phyloP scores from a whole-genome alignment of 2,797 vertebrate species.

The Hoplostethus atlanticus region DNA sequence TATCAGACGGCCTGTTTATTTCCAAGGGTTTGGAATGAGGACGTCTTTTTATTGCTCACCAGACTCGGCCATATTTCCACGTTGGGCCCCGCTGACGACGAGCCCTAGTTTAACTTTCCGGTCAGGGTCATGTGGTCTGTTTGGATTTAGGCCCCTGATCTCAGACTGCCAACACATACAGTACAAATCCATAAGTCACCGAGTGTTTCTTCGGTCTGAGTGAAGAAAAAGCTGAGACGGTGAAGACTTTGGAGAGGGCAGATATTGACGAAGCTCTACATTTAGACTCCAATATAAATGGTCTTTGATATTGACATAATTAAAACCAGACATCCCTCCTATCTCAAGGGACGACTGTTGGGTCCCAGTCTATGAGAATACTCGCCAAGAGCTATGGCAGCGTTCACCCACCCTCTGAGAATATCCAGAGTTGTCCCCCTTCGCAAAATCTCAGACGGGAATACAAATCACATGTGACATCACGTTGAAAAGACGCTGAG shows the following conservation, averaged over 20 bases:
- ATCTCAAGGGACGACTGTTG: slow-evolving; percentile 60
- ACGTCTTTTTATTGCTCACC: slow-evolving; percentile 30
- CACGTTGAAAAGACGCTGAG: slow-evolving; percentile 61
- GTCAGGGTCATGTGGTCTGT: slow-evolving; percentile 67
- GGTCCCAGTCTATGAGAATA: slow-evolving; percentile 68
- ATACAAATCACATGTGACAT: slow-evolving; percentile 73
- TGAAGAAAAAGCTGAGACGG: too few relatives aligned
- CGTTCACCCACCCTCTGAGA: slow-evolving; percentile 67
- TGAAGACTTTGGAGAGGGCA: slow-evolving; percentile 22
- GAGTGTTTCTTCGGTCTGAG: too few relatives aligned
- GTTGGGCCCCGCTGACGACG: slow-evolving; percentile 54
- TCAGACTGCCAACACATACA: slow-evolving; percentile 77
- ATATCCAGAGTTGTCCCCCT: slow-evolving; percentile 70
- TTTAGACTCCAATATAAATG: slow-evolving; percentile 31
- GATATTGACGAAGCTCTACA: slow-evolving; percentile 38
- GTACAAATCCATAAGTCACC: slow-evolving; percentile 71
- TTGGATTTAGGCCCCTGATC: slow-evolving; percentile 64
- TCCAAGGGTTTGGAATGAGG: slow-evolving; percentile 8
- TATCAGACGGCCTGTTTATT: slow-evolving; percentile 17
- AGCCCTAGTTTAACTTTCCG: slow-evolving; percentile 71
- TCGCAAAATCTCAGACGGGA: slow-evolving; percentile 50
- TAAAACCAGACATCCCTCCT: slow-evolving; percentile 68
- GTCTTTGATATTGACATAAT: slow-evolving; percentile 62
- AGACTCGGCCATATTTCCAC: slow-evolving; percentile 48
- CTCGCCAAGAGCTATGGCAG: slow-evolving; percentile 48